These are phyloP conservation scores for rat (Rattus norvegicus) DNA, from an alignment of 2,113 vertebrate genomes.

Conservation along the genomic window DNA sequence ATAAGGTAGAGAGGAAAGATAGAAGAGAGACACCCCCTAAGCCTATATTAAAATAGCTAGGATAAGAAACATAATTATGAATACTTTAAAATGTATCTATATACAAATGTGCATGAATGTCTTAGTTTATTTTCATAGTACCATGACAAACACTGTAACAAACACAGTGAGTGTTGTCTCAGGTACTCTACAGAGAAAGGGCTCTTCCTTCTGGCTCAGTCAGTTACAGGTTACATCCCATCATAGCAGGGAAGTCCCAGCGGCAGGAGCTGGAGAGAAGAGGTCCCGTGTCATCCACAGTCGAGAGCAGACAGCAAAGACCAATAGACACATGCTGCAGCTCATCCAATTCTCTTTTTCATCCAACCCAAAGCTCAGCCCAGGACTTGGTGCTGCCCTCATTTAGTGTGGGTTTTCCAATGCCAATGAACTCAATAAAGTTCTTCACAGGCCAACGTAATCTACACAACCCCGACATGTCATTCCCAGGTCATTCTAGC, in stretches of 20 bases:
- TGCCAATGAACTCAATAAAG: neutral
- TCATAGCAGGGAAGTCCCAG: neutral
- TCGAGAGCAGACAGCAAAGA: neutral
- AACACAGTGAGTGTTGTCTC: neutral
- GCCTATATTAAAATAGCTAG: constrained; percentile 15
- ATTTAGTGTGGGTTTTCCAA: neutral
- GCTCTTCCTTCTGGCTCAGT: neutral
- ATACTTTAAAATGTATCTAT: neutral
- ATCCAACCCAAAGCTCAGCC: neutral
- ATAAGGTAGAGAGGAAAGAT: neutral
- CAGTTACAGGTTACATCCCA: neutral
- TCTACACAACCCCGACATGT: neutral
- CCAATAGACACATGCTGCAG: neutral
- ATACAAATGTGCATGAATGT: too few species aligned
- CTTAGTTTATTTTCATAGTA: neutral
- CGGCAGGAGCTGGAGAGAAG: neutral
- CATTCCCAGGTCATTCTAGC: neutral
- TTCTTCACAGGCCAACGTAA: neutral
- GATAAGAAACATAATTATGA: neutral
- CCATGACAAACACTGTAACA: neutral
- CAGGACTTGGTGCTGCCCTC: neutral
- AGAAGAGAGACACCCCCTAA: neutral
- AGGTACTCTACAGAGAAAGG: neutral
- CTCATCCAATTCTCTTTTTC: neutral
- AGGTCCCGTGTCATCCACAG: too few species aligned